Conservation (phyloP, 1,140 invertebrate species). For the Drosophila chauvacae region DNA sequence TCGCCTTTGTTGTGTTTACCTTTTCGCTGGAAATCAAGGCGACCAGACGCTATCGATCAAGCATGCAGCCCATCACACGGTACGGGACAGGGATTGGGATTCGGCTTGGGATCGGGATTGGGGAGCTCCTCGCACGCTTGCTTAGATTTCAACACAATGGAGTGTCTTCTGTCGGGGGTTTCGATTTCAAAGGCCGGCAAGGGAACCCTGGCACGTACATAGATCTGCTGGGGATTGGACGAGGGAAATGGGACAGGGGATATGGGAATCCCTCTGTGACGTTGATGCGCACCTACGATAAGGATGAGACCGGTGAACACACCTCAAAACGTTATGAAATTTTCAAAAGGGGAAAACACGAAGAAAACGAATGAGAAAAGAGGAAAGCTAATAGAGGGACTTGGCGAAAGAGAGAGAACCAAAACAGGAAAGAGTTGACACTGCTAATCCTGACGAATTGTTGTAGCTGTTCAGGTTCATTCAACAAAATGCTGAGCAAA, state of each 20-base stretch:
- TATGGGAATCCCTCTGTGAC: constrained; percentile 56
- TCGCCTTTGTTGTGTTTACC: constrained; percentile 39
- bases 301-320: constrained; percentile 61
- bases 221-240: constrained; percentile 34
- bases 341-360: background rate
- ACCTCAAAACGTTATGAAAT: constrained; percentile 62
- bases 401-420: constrained; percentile 1
- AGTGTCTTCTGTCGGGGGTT: constrained; percentile 49
- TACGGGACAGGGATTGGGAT: constrained; percentile 17
- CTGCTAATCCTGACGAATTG: constrained; percentile 66
- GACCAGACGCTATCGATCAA: constrained; percentile 72
- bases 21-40: constrained; percentile 63
- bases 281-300: constrained; percentile 79
- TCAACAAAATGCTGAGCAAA: constrained; percentile 1
- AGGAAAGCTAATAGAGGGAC: constrained; percentile 26
- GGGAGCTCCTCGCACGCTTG: constrained; percentile 39
- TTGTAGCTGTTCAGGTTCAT: constrained; percentile 32
- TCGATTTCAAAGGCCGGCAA: constrained; percentile 70
- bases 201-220: constrained; percentile 54
- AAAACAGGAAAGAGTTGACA: constrained; percentile 53
- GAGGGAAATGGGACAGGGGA: constrained; percentile 5
- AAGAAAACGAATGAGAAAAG: constrained; percentile 5
- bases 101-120: constrained; percentile 11
- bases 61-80: constrained; percentile 60
- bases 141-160: constrained; percentile 81